Conservation (phyloP, 2,113 vertebrate genomes). For the Rhea americana region DNA sequence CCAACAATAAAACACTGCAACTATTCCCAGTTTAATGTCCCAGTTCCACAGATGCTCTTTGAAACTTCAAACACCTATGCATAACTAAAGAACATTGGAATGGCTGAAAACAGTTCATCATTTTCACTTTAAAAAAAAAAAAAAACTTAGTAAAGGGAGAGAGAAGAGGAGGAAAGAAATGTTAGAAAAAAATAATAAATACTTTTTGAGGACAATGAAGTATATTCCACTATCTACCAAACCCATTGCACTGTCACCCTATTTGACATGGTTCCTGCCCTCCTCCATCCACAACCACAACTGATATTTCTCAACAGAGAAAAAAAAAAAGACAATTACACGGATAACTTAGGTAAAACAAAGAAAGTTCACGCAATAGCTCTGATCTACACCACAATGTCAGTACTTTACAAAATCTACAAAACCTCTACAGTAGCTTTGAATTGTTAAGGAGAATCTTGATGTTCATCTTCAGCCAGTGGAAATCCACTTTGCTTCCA, state of each 20-base stretch:
- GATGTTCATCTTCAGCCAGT: not conserved
- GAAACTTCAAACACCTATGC: not conserved
- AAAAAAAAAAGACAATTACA: fast-evolving
- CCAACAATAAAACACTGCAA: not conserved
- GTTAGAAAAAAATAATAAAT: not conserved
- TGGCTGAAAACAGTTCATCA: not conserved
- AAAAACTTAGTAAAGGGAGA: too few species aligned
- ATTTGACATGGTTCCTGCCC: not conserved
- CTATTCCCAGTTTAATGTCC: not conserved
- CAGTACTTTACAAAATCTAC: not conserved
- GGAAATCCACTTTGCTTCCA: not conserved
- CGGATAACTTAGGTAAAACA: not conserved
- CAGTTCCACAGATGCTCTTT: not conserved
- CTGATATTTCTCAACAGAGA: fast-evolving
- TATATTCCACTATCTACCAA: not conserved
- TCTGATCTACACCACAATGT: not conserved
- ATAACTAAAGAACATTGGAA: not conserved
- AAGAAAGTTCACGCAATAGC: too few species aligned
- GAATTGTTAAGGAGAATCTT: fast-evolving
- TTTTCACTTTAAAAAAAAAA: not conserved
- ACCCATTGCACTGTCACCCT: fast-evolving
- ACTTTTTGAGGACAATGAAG: not conserved
- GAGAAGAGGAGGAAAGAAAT: not conserved
- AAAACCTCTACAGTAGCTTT: not conserved
- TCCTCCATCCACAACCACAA: not conserved